A percentile compares a stretch with the other conserved stretches of the same genome.
phyloP scores from a whole-genome alignment of 2,797 vertebrate genomes.

The Tadarida brasiliensis region DNA sequence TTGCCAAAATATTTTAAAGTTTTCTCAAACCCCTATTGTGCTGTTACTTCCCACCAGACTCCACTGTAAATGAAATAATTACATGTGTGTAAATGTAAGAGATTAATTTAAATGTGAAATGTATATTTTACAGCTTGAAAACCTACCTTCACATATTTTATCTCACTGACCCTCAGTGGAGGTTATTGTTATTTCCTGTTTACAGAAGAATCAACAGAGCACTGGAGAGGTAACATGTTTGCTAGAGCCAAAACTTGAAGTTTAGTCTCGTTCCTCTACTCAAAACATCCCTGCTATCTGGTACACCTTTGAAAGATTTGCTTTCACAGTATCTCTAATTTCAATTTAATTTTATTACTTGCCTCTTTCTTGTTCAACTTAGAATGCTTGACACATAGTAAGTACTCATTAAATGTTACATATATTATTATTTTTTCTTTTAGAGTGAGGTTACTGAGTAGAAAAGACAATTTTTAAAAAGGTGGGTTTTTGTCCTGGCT shows the following conservation, averaged over 20 bases:
- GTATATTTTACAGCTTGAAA: conserved; percentile 21
- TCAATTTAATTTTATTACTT: conserved; percentile 30
- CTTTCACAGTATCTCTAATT: conserved; percentile 21
- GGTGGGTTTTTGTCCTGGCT: no score
- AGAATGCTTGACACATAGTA: background rate
- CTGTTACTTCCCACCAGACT: background rate
- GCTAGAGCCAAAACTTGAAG: background rate
- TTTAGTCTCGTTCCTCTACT: background rate
- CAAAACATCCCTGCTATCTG: background rate
- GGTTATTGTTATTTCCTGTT: background rate
- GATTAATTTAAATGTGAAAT: background rate
- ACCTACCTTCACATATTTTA: background rate
- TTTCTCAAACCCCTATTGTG: background rate
- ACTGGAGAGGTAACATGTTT: background rate
- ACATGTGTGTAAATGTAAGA: background rate
- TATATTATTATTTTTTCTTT: conserved; percentile 48
- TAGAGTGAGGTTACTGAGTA: background rate
- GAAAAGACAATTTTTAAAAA: background rate
- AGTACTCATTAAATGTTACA: conserved; percentile 43
- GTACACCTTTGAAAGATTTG: background rate
- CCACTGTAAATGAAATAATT: conserved; percentile 17
- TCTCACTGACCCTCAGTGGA: background rate
- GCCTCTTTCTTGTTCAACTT: conserved; percentile 3
- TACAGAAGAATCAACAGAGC: background rate
- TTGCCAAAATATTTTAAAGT: background rate